Base-by-base conservation (phyloP, 2,888 invertebrate species). In the Rhingia rostrata region DNA sequence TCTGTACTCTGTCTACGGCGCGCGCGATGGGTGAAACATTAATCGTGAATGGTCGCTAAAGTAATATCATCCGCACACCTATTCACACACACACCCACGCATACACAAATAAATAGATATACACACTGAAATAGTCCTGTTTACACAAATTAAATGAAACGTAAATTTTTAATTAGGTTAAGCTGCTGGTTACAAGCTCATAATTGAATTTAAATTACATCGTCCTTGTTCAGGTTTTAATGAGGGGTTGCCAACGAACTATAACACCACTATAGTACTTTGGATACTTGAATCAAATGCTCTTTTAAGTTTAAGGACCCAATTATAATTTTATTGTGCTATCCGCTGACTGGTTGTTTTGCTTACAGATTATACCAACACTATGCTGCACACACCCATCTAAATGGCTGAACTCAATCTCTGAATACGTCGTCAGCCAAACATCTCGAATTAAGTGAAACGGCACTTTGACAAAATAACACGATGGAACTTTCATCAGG, bases 61-160 rank as follows among this genome's bases (percentile, higher is more conserved):
- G 9, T 6, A 9, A 12, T 32, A 6, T 10, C 12, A 7, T 39
- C 10, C 10, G 14, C 9, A 33, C 37, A 45, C 22, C 4, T 12
- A 37, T n/a, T 39, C 30, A n/a, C 22, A 32, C 6, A 63, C 22
- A 35, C 33, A 63, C 45, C 32, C 4, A 33, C 35, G 9, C 30
- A n/a, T 33, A 4, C 12, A 61, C 2, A 6, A 6, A 4, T 12
- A 12, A 22, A 2, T 22, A 22, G 22, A 9, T 22, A 39, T 10
- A 56, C 22, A 6, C 49, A 4, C 33, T 33, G n/a, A 39, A 14
- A 51, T 10, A 45, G 43, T 66, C 66, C 41, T 75, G 58, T 75
- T 64, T 77, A 77, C 66, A 78, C 78, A 78, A 78, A 49, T 72
- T 64, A 64, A 78, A 72, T 72, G 63, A 64, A 54, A 14, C 78